Percentiles rank a stretch among this genome's conserved stretches.
Evolutionary conservation across 2,113 vertebrate genomes (phyloP).

Genomic region (Lasiurus cinereus): DNA sequence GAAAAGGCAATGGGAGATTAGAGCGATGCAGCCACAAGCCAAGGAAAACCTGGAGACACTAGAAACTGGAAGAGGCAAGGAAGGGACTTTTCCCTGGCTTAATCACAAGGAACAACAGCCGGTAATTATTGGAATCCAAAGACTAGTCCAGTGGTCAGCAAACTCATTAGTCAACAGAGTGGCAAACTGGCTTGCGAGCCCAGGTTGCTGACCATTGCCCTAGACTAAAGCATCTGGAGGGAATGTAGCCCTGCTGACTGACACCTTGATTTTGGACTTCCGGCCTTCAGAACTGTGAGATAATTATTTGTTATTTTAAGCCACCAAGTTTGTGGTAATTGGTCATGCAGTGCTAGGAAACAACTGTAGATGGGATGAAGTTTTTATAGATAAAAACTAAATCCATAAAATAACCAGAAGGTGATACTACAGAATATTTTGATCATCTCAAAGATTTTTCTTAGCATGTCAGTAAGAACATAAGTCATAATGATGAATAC

Average conservation of each 20-base stretch:
- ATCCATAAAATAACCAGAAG: constrained; percentile 16
- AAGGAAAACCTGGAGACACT: neutral
- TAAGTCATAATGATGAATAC: neutral
- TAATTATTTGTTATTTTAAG: constrained; percentile 16
- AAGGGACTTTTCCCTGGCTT: neutral
- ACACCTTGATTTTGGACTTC: neutral
- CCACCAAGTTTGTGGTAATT: neutral
- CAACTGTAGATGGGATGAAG: constrained; percentile 3
- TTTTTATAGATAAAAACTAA: neutral
- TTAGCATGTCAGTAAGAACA: neutral
- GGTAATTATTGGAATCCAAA: too few relatives aligned
- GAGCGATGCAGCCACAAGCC: neutral
- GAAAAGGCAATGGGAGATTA: neutral
- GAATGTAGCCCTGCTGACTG: neutral
- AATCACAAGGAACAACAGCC: too few relatives aligned
- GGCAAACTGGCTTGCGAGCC: too few relatives aligned
- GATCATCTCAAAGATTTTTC: constrained; percentile 14
- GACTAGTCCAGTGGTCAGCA: too few relatives aligned
- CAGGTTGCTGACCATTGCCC: too few relatives aligned
- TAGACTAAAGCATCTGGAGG: neutral
- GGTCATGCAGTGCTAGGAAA: constrained; percentile 7
- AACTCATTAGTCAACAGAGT: too few relatives aligned
- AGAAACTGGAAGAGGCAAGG: neutral
- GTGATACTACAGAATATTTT: neutral
- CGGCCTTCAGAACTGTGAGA: constrained; percentile 20